Conservation (phyloP, 2,113 vertebrate genomes). For the Chascanopsetta lugubris region DNA sequence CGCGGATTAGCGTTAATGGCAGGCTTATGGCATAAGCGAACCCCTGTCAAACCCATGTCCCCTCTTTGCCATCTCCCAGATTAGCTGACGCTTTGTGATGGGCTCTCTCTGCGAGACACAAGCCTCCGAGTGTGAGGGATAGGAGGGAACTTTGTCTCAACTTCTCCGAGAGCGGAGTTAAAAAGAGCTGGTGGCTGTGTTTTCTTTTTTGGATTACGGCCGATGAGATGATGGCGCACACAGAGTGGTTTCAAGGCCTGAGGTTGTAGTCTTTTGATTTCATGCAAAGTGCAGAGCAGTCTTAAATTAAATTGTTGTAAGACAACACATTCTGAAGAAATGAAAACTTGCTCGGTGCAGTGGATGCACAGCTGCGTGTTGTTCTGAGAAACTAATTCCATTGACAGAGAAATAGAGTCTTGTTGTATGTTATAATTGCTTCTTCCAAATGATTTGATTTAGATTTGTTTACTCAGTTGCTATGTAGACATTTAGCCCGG, state of each 20-base stretch:
- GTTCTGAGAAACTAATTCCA: neutral
- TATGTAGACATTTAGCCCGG: too few relatives aligned
- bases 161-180: slow-evolving; percentile 49
- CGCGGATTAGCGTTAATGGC: slow-evolving; percentile 77
- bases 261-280: slow-evolving; percentile 5
- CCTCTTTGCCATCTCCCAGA: slow-evolving; percentile 74
- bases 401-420: too few relatives aligned
- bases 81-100: slow-evolving; percentile 75
- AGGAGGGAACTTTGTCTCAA: slow-evolving; percentile 68
- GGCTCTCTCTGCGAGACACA: slow-evolving; percentile 63
- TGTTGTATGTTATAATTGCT: too few relatives aligned
- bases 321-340: slow-evolving; percentile 6
- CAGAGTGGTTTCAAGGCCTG: slow-evolving; percentile 36
- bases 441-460: neutral
- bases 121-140: slow-evolving; percentile 41
- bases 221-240: slow-evolving; percentile 24
- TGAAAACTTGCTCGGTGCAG: neutral
- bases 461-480: neutral
- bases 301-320: slow-evolving; percentile 53
- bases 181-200: slow-evolving; percentile 36
- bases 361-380: neutral
- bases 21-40: slow-evolving; percentile 71
- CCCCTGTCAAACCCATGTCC: slow-evolving; percentile 73
- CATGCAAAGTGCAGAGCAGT: slow-evolving; percentile 41
- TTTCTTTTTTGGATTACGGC: slow-evolving; percentile 5